Evolutionary conservation across 2,113 vertebrate genomes (phyloP), one percentile per base, ranked within the genome.

Genomic region (Stegastes partitus): DNA sequence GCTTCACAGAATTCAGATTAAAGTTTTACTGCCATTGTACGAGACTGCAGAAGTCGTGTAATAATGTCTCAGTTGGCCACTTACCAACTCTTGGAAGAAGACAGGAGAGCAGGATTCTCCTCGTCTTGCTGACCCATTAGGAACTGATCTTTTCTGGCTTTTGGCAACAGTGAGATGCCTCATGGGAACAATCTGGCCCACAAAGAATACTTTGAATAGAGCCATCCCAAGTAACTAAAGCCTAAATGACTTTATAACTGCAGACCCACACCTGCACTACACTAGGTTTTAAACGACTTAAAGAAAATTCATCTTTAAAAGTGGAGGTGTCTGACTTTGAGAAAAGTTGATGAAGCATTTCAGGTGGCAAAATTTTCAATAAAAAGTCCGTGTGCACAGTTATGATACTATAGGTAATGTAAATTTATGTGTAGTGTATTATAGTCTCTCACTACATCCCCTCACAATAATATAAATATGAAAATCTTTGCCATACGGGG

Each of bases 1-100:
- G 82, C 81, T 44, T 82, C 63, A 83, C 81, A 83, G 54, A 70
- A 75, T 82, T 79, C 83, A 72, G 82, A 87, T 84, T 84, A 86
- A 86, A 85, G 57, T 68, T 70, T 68, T 68, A 57, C 67, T 51
- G 45, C 69, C 59, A 44, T 77, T 89, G 71, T 87, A 34, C 64
- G 67, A 68, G 81, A 26, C 59, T 68, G 68, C 75, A 85, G 67
- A 82, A 68, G 68, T 82, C 21, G 55, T 83, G 86, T 88, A 81
- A 68, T 77, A 79, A 74, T 70, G 86, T 84, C 77, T 87, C 65
- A 74, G 79, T 78, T 88, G 83, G 83, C 77, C 64, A 79, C 55
- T 75, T 70, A 88, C 75, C 86, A 90, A 81, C 67, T 57, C 74
- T 28, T 76, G 67, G 58, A 56, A 50, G 72, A 61, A 34, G 76